Conservation (phyloP, 1,140 invertebrate genomes). For the Leucophenga varia region DNA sequence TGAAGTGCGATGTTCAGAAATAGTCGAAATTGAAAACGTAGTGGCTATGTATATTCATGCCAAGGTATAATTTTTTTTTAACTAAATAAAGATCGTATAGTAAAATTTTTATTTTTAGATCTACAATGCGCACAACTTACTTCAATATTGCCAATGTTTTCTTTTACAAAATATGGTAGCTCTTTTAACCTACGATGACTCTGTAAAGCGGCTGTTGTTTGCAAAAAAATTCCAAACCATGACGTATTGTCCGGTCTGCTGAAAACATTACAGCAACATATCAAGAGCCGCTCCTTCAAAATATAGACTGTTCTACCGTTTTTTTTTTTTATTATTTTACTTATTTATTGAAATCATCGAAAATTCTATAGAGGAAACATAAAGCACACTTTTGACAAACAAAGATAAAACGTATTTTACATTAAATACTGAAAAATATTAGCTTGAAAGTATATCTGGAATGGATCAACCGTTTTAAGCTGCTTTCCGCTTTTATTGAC, state of each 20-base stretch:
- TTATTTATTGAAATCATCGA: no score
- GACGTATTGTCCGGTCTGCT: conserved; percentile 82
- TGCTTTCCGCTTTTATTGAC: no score
- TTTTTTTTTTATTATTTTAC: no score
- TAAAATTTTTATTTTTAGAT: conserved; percentile 60
- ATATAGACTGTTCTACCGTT: no score
- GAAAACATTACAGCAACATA: conserved; percentile 75
- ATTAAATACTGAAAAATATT: no score
- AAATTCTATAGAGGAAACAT: no score
- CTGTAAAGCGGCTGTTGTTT: conserved; percentile 82
- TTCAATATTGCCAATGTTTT: conserved; percentile 90
- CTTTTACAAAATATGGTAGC: conserved; percentile 91
- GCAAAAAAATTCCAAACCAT: conserved; percentile 88
- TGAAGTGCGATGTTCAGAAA: conserved; percentile 78
- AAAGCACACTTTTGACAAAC: no score
- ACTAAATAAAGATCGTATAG: no score
- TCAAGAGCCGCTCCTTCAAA: conserved; percentile 65
- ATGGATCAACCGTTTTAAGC: no score
- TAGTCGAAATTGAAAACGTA: conserved; percentile 84
- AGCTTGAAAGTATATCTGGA: no score
- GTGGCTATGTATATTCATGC: conserved; percentile 92
- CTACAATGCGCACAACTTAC: conserved; percentile 80
- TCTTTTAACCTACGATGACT: conserved; percentile 87
- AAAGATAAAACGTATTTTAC: no score
- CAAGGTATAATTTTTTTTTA: no score